Evolutionary conservation across 2,888 invertebrate genomes (phyloP).

Genomic region (Ferdinandea cuprea): DNA sequence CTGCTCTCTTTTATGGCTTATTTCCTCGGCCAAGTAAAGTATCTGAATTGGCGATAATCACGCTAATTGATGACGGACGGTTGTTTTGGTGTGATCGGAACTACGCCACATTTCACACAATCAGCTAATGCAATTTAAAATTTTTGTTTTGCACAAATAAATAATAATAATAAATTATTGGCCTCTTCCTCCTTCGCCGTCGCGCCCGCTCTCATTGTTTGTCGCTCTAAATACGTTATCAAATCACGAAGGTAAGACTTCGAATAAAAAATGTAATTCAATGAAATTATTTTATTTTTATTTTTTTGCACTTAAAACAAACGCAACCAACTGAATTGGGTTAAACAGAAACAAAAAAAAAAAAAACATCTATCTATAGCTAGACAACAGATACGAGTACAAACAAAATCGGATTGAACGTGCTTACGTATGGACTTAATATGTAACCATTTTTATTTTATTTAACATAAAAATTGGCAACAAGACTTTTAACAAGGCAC

Average conservation of each 20-base stretch:
- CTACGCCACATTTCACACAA: conserved; percentile 7
- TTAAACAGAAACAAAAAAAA: conserved; percentile 20
- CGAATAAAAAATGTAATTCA: conserved; percentile 40
- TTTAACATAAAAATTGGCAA: conserved; percentile 46
- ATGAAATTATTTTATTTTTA: conserved; percentile 55
- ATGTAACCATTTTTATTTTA: conserved; percentile 22
- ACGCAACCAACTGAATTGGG: conserved; percentile 43
- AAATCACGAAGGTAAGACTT: conserved; percentile 24
- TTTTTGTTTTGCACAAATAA: conserved; percentile 27
- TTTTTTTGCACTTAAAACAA: conserved; percentile 46
- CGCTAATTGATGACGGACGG: conserved; percentile 39
- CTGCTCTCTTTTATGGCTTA: conserved; percentile 19
- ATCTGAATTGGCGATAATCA: conserved; percentile 14
- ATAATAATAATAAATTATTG: conserved; percentile 10
- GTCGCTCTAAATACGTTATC: conserved; percentile 50
- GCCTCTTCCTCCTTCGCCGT: background rate
- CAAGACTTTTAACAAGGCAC: conserved; percentile 39
- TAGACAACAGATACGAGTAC: background rate
- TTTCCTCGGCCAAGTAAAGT: conserved; percentile 15
- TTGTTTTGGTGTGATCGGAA: background rate
- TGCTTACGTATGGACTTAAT: conserved; percentile 10
- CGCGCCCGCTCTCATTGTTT: background rate
- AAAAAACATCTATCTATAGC: background rate
- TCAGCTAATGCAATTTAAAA: conserved; percentile 18
- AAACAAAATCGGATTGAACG: conserved; percentile 23